Base-by-base conservation (phyloP, 1,140 invertebrate genomes). In the Branchinecta lindahli region DNA sequence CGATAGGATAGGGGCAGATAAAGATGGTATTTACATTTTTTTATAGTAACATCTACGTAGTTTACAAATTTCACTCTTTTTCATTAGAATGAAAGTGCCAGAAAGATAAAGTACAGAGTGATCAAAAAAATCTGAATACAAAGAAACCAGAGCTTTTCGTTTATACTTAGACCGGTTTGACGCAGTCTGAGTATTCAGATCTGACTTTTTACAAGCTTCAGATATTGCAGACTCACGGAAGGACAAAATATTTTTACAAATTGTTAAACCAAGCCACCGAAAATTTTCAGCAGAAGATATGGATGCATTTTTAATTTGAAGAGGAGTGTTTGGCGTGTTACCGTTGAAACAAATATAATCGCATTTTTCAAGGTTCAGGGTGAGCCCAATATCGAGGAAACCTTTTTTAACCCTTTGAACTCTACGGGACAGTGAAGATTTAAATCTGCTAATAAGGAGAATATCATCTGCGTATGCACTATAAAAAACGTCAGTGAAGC, bases 241-340 rank as follows among this genome's bases (percentile, higher is more conserved):
- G 52, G 52, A 61, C 18, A 61, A 61, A 61, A 61, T 61, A 61
- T 61, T 61, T 33, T 61, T 61, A 20, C 18, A 61, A 61, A 61
- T 61, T 61, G 52, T 61, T 61, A 61, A 61, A 61, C 52, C 52
- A 61, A 61, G 52, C 52, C 52, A 61, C 52, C 52, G 52, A 61
- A 61, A 61, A 61, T 61, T 61, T 61, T 61, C 52, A 61, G 4
- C 52, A 61, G 52, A 61, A 6, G 52, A 6, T 3, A 33, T 33
- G 33, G 33, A 33, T 3, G 33, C 5, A 33, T 1, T 33, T 33
- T 33, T 33, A 33, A 33, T 33, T 33, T 33, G n/a, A 33, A 33
- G 33, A 33, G 33, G 33, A 33, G 33, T 3, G 6, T 61, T 61
- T 61, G 52, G 52, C 52, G 18, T 1, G 52, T 2, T 61, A 61